A percentile compares a stretch with the other conserved stretches of the same genome.
Conservation (phyloP, 92 coral and sea anemone species). For the Paragorgia papillata region DNA sequence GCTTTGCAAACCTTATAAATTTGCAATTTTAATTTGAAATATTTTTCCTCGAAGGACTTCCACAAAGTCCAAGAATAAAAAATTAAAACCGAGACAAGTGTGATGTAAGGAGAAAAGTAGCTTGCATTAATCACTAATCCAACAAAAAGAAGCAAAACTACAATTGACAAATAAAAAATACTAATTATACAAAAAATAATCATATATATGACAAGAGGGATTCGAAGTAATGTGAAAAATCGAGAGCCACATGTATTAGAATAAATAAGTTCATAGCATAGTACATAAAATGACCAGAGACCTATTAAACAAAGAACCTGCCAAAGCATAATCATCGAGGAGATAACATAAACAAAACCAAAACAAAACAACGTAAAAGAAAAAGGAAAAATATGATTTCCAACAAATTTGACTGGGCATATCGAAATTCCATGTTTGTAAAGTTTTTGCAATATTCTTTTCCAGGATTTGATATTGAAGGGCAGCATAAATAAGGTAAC, state of each 20-base stretch:
- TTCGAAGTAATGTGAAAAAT: no score
- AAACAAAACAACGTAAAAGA: not conserved
- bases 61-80: conserved; percentile 12
- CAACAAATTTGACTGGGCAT: not conserved
- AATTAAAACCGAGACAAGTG: not conserved
- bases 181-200: not conserved
- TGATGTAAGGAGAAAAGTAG: conserved; percentile 1
- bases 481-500: not conserved
- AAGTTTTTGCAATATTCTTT: not conserved
- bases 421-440: not conserved
- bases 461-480: not conserved
- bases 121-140: not conserved
- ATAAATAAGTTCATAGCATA: no score
- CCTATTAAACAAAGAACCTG: no score
- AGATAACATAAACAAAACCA: not conserved
- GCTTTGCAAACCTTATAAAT: not conserved
- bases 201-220: not conserved
- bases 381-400: not conserved
- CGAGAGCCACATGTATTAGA: no score
- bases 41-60: conserved; percentile 13
- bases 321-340: not conserved
- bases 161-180: not conserved
- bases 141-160: not conserved
- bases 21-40: conserved; percentile 3
- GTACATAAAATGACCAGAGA: no score